Percentiles rank a stretch among this genome's conserved stretches.
phyloP scores from a whole-genome alignment of 2,113 vertebrate species.

The Plectropomus leopardus region DNA sequence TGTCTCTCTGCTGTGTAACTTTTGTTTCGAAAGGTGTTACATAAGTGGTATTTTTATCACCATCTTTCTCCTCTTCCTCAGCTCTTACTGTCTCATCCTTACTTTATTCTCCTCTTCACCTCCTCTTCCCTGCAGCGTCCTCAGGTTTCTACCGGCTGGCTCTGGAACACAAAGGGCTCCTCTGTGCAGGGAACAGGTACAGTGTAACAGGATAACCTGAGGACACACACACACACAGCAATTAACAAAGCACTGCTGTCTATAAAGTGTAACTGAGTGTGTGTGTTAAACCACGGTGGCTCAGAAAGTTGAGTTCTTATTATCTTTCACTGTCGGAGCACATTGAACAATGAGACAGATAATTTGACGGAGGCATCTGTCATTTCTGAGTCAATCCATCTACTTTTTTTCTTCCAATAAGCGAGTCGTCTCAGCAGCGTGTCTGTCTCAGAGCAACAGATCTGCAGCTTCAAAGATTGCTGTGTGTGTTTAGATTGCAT shows the following conservation, averaged over 20 bases:
- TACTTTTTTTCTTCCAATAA: constrained; percentile 24
- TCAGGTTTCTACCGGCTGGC: constrained; percentile 91
- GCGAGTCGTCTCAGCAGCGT: constrained; percentile 30
- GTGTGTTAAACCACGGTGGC: background rate
- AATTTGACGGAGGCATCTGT: constrained; percentile 35
- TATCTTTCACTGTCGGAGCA: constrained; percentile 39
- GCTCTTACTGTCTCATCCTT: constrained; percentile 62
- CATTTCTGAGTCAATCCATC: constrained; percentile 30
- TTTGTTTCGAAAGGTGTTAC: background rate
- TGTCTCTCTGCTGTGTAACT: background rate
- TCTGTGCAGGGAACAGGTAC: constrained; percentile 91
- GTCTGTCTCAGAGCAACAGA: constrained; percentile 26
- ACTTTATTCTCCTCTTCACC: constrained; percentile 24
- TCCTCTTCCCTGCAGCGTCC: constrained; percentile 83
- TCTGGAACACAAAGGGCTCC: constrained; percentile 91
- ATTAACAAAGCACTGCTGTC: constrained; percentile 25
- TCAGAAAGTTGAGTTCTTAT: constrained; percentile 27
- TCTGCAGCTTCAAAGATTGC: constrained; percentile 43
- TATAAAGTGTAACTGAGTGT: constrained; percentile 2
- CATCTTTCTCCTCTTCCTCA: constrained; percentile 77
- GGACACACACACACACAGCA: constrained; percentile 23
- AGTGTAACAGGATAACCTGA: constrained; percentile 53
- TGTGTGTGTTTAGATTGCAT: constrained; percentile 13
- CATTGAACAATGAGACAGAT: constrained; percentile 45
- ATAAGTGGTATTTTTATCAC: background rate